phyloP scores from a whole-genome alignment of 1,140 invertebrate species.

The Lordiphosa mommai region DNA sequence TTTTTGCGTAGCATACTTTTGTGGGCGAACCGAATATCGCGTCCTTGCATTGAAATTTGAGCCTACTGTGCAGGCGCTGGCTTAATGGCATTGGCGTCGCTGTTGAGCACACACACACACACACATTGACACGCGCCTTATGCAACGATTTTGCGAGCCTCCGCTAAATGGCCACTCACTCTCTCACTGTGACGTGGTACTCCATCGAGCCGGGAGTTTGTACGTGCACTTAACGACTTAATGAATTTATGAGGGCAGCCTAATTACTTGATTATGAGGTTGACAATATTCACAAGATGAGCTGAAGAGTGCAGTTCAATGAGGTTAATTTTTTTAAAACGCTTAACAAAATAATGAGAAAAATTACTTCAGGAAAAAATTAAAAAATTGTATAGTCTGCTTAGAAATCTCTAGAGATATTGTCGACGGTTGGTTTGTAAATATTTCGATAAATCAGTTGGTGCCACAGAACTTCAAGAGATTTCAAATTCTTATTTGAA shows the following conservation, averaged over 20 bases:
- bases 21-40: slow-evolving; percentile 7
- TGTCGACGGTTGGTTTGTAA: too few species aligned
- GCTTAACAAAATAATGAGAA: too few species aligned
- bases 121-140: slow-evolving; percentile 33
- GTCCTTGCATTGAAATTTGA: slow-evolving; percentile 50
- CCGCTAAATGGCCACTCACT: slow-evolving; percentile 1
- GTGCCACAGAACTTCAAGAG: too few species aligned
- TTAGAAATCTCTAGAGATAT: too few species aligned
- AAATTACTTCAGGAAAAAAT: too few species aligned
- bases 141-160: slow-evolving; percentile 36
- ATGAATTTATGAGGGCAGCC: slow-evolving; percentile 44
- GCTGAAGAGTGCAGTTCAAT: too few species aligned
- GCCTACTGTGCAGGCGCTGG: slow-evolving; percentile 25
- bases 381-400: too few species aligned
- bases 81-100: slow-evolving; percentile 47
- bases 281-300: not conserved
- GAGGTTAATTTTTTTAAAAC: too few species aligned
- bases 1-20: slow-evolving; percentile 30
- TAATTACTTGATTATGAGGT: slow-evolving; percentile 24
- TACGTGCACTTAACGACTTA: slow-evolving; percentile 51
- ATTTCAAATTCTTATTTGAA: too few species aligned
- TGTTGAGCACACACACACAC: slow-evolving; percentile 20
- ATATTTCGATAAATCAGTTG: too few species aligned
- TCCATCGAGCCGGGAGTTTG: not conserved
- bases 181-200: not conserved